Base-by-base conservation (phyloP, 1,140 invertebrate species). In the Asobara japonica region DNA sequence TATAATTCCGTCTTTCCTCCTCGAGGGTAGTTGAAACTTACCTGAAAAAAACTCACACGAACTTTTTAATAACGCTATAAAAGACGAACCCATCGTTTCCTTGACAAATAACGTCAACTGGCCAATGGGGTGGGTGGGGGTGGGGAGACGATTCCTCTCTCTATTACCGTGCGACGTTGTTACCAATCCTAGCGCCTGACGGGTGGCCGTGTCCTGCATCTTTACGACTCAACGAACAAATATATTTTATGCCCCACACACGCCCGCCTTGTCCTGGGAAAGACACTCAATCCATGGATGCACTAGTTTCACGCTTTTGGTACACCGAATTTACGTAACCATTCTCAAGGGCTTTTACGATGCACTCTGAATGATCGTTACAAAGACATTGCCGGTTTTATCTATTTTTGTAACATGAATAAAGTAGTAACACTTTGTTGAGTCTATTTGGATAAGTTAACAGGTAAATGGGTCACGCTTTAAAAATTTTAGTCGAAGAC, bases 161-260 rank as follows among this genome's bases (percentile, higher is more conserved):
- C 51, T 56, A 56, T 56, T 56, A 56, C 25, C 51, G 51, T 20
- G 25, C 20, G 18, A 25, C 16, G 10, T 27, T 25, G 51, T 56
- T 5, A 10, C n/a, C 45, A 25, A 56, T 56, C 51, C 51, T 25
- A 56, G 51, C 2, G 51, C 20, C 13, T 56, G 22, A 56, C 51
- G 51, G 51, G 51, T 56, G 51, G 22, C 7, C 51, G 13, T 56
- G 51, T 56, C 51, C 51, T 56, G 51, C 18, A 56, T 56, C 18
- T 56, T 56, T 56, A 56, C 51, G 51, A 56, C 22, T 22, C 51
- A 25, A 56, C 51, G 51, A 20, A 56, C 51, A 56, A 56, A 56
- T 56, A 56, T 56, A 56, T 56, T 56, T 56, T 56, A 56, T 56
- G 51, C 51, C 18, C 51, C 51, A 3, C 45, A 51, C 20, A 20